Evolutionary conservation across 2,113 vertebrate species (phyloP).

Genomic region (Hippocampus guttulatus): DNA sequence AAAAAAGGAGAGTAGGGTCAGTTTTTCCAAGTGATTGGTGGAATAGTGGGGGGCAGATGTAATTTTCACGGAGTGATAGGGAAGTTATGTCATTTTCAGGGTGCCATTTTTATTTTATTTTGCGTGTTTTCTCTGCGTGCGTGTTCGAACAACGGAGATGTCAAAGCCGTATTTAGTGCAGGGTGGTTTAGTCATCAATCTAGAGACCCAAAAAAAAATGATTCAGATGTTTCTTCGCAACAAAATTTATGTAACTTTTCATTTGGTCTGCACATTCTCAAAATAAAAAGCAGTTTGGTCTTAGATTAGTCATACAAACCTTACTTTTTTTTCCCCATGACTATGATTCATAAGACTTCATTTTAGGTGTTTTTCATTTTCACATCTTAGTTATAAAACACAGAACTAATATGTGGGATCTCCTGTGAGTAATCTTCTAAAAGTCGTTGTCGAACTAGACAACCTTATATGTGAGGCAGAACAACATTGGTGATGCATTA

Average conservation of each 20-base stretch:
- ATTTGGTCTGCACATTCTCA: conserved; percentile 11
- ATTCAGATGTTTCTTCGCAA: conserved; percentile 29
- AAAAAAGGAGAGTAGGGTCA: conserved; percentile 5
- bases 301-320: conserved; percentile 15
- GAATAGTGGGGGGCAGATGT: conserved; percentile 69
- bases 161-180: conserved; percentile 38
- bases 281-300: conserved; percentile 28
- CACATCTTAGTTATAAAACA: conserved; percentile 37
- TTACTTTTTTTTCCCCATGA: neutral
- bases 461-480: conserved; percentile 38
- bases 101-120: conserved; percentile 55
- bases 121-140: conserved; percentile 22
- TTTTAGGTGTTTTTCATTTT: conserved; percentile 22
- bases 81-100: conserved; percentile 65
- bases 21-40: conserved; percentile 60
- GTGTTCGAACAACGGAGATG: conserved; percentile 47
- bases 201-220: conserved; percentile 38
- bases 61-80: conserved; percentile 65
- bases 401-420: conserved; percentile 18
- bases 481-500: conserved; percentile 51
- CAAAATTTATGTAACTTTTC: conserved; percentile 24
- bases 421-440: conserved; percentile 47
- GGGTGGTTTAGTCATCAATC: conserved; percentile 30
- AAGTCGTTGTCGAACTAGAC: conserved; percentile 41
- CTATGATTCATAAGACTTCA: conserved; percentile 16